Base-by-base conservation (phyloP, 2,113 vertebrate species). In the Cranoglanis bouderius region DNA sequence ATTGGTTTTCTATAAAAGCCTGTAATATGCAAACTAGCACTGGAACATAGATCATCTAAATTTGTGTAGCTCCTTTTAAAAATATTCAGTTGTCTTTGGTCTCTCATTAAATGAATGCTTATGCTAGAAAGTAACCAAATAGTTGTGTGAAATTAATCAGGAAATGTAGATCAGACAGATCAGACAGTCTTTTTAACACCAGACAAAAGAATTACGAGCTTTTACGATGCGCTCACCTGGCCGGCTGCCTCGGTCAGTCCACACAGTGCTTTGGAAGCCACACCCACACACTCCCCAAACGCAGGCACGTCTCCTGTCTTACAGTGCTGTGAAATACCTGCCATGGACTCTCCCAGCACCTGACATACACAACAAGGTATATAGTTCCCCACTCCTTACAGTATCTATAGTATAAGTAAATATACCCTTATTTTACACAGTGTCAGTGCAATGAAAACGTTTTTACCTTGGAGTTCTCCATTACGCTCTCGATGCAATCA, bases 391-490 rank as follows among this genome's bases (percentile, higher is more conserved):
- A 19, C 10, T 67, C 29, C 12, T n/a, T 16, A 81, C 61, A 63
- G 24, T 53, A 83, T 46, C 86, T 26, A 80, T 6, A 63, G 38
- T 63, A 32, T 7, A 8, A 65, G 46, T n/a, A n/a, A n/a, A n/a
- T n/a, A 85, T 65, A 87, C 87, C 92, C 84, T 35, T 18, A 38
- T 84, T 84, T 75, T 77, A 90, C 4, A 1, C 86, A 19, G 38
- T 35, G 29, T 49, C 55, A 63, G 21, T 46, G 65, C 21, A 75
- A 84, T 21, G 16, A 32, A 57, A 67, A 9, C 0, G 18, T 40
- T 86, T 38, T 18, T 95, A 99, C 98, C 97, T 99, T 99, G 53
- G 98, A 99, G 92, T 99, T 99, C 91, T 99, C 98, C 98, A 99
- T 99, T 88, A 99, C 98, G 0, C 98, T 97, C 90, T 99, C 98